These are phyloP conservation scores for Hyphantria cunea DNA, from an alignment of 1,140 invertebrate species.

Conservation along the genomic window DNA sequence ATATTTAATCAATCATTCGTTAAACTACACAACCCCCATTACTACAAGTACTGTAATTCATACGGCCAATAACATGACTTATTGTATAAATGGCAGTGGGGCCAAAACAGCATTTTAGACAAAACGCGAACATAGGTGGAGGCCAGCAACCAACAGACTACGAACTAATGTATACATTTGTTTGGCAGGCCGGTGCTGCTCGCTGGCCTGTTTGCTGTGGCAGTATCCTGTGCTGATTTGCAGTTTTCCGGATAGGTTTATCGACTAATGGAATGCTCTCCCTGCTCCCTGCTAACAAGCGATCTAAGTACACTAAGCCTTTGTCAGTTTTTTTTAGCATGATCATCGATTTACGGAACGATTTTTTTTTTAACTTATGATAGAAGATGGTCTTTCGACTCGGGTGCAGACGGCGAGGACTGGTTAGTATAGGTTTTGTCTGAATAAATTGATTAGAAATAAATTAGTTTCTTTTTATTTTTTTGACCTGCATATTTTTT, in stretches of 20 bases:
- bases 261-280: conserved; percentile 56
- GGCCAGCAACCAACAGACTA: conserved; percentile 40
- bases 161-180: conserved; percentile 71
- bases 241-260: conserved; percentile 73
- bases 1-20: too few relatives aligned
- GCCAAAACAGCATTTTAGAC: conserved; percentile 1
- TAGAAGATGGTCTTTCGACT: conserved; percentile 20
- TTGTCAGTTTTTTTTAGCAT: conserved; percentile 23
- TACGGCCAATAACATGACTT: too few relatives aligned
- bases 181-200: conserved; percentile 79
- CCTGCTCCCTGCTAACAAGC: conserved; percentile 41
- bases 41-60: too few relatives aligned
- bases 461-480: conserved; percentile 9
- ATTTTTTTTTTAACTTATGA: neutral
- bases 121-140: conserved; percentile 31
- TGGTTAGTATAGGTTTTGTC: conserved; percentile 34
- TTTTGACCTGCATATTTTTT: neutral
- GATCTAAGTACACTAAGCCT: conserved; percentile 25
- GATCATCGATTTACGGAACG: conserved; percentile 3
- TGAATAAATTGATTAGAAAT: conserved; percentile 32
- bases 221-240: conserved; percentile 79
- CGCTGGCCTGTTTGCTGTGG: conserved; percentile 80
- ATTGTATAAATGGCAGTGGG: too few relatives aligned
- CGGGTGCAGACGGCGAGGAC: conserved; percentile 17
- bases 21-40: too few relatives aligned